Percentiles rank a stretch among this genome's conserved stretches.
phyloP scores from a whole-genome alignment of 2,113 vertebrate genomes.

The Ceyx margarethae region DNA sequence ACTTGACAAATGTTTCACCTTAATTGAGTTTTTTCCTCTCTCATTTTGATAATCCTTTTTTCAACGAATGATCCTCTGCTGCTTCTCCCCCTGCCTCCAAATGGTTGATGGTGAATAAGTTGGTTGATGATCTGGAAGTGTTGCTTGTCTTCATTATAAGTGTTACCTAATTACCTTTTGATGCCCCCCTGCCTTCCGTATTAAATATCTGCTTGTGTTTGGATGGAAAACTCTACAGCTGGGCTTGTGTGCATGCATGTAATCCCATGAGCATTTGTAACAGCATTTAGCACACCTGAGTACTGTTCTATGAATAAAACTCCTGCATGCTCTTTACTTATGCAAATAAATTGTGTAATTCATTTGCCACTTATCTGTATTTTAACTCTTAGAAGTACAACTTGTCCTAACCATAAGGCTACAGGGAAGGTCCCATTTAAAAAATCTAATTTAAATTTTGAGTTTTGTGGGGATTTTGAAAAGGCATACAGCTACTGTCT shows the following conservation, averaged over 20 bases:
- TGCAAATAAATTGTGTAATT: background rate
- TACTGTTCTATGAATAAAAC: fast-evolving
- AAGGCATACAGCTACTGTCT: background rate
- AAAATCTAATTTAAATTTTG: background rate
- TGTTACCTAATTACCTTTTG: background rate
- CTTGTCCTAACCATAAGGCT: background rate
- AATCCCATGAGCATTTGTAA: fast-evolving
- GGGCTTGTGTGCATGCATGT: background rate
- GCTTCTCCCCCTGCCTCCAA: fast-evolving
- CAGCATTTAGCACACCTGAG: background rate
- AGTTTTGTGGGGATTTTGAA: background rate
- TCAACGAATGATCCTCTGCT: background rate
- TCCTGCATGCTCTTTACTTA: background rate
- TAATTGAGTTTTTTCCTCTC: background rate
- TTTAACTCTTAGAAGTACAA: fast-evolving
- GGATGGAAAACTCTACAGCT: background rate
- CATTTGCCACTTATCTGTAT: background rate
- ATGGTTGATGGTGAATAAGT: fast-evolving
- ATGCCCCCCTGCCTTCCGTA: background rate
- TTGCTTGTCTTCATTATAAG: background rate
- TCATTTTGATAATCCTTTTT: background rate
- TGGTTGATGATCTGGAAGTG: background rate
- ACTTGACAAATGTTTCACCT: background rate
- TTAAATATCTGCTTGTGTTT: background rate
- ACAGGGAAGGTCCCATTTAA: background rate